Evolutionary conservation across 1,140 invertebrate genomes (phyloP), one percentile per base, ranked within the genome.

Genomic region (Gonatopus flavifemur): DNA sequence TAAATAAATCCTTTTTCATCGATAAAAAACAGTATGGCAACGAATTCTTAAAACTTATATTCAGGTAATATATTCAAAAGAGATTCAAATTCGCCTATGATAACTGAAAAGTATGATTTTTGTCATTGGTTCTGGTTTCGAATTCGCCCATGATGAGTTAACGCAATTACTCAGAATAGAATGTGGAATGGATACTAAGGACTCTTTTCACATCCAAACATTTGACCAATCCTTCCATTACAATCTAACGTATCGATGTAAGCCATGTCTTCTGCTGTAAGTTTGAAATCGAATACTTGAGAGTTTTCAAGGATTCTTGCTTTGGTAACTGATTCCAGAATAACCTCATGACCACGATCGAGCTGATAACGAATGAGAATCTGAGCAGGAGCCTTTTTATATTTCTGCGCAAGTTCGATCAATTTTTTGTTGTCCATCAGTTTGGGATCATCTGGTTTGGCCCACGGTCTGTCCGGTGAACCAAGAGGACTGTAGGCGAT

Each of bases 251-350:
- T 66, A 55, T 84, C 80, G 30, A 88, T 72, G 9, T 81, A 73
- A 2, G 66, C 67, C 37, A 82, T 78, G 52, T 87, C 85, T 38
- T 85, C 81, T 0, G 78, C 50, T 32, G 79, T 72, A n/a, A 93
- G 70, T 64, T 82, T 70, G 66, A 93, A 93, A 69, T 93, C 88
- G 60, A 91, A 91, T 25, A 93, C 80, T 21, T 89, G 69, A 32
- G 86, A 80, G 66, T 95, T 95, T 63, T 90, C 82, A 35, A 79
- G 73, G 36, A 95, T 89, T 25, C 91, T 81, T 2, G 80, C 78
- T 59, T 86, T 84, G 1, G 82, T 91, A 0, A 88, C 84, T 2
- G 89, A 91, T 70, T 95, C 95, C 2, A 92, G 91, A 59, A 95
- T 88, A 0, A 90, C 86, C 21, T 88, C 78, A 21, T 90, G 80